Evolutionary conservation across 2,797 vertebrate genomes (phyloP).

Genomic region (Oceanodroma leucorhoa): DNA sequence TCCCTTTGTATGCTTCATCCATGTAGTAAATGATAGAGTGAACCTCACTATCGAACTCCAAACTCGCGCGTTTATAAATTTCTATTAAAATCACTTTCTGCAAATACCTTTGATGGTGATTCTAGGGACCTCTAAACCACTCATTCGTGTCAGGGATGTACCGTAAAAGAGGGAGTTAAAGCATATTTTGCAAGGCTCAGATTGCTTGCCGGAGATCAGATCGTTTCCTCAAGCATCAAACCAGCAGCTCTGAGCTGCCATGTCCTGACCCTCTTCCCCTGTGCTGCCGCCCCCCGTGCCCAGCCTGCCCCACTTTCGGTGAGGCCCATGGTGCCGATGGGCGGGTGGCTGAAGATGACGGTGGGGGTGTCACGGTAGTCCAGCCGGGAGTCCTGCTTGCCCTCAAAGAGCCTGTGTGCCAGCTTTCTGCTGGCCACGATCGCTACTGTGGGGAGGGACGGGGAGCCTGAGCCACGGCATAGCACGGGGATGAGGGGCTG

Average conservation of each 20-base stretch:
- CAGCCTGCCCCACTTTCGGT: conserved; percentile 80
- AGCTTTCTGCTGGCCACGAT: conserved; percentile 89
- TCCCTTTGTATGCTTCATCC: too few relatives aligned
- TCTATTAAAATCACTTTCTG: too few relatives aligned
- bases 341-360: conserved; percentile 85
- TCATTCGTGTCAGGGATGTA: background rate
- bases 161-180: background rate
- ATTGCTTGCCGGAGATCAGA: background rate
- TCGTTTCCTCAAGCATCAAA: background rate
- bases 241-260: background rate
- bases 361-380: conserved; percentile 39
- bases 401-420: conserved; percentile 86
- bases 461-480: background rate
- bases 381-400: conserved; percentile 83
- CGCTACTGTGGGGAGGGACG: conserved; percentile 71
- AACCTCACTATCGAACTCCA: too few relatives aligned
- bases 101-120: too few relatives aligned
- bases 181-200: background rate
- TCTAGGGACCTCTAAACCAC: too few relatives aligned
- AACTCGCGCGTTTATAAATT: too few relatives aligned
- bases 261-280: background rate
- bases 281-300: fast-evolving
- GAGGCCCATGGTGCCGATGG: conserved; percentile 87
- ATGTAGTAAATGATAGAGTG: too few relatives aligned
- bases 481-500: background rate